Evolutionary conservation across 2,797 vertebrate genomes (phyloP).

Genomic region (Anas bernieri): DNA sequence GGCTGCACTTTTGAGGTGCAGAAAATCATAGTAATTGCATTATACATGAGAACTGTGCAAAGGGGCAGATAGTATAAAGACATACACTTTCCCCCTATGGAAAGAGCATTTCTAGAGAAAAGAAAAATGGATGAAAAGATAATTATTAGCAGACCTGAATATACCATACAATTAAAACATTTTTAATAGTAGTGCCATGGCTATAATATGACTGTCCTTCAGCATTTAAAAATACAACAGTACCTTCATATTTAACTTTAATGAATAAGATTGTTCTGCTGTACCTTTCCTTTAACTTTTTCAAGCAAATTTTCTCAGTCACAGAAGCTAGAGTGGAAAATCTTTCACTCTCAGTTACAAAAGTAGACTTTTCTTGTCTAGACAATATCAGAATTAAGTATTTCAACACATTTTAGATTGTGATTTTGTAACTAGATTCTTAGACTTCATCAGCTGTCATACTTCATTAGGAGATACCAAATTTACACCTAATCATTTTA

Average conservation of each 20-base stretch:
- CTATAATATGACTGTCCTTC: slow-evolving; percentile 3
- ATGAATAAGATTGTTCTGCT: slow-evolving; percentile 21
- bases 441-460: not conserved
- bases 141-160: slow-evolving; percentile 7
- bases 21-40: slow-evolving; percentile 69
- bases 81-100: not conserved
- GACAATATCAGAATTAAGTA: not conserved
- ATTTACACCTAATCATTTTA: not conserved
- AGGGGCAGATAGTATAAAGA: slow-evolving; percentile 36
- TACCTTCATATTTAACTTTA: slow-evolving; percentile 1
- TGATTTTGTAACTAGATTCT: not conserved
- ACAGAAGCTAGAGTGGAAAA: not conserved
- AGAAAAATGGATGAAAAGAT: slow-evolving; percentile 44
- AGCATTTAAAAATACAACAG: not conserved
- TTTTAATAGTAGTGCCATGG: slow-evolving; percentile 45
- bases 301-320: not conserved
- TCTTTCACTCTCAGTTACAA: not conserved
- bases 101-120: slow-evolving; percentile 41
- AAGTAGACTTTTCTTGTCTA: not conserved
- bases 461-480: not conserved
- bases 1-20: slow-evolving; percentile 62
- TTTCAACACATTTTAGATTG: not conserved
- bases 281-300: slow-evolving; percentile 6
- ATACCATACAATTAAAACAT: slow-evolving; percentile 37
- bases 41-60: slow-evolving; percentile 46